Evolutionary conservation across 1,140 invertebrate species (phyloP).

Genomic region (Plectrocnemia conspersa): DNA sequence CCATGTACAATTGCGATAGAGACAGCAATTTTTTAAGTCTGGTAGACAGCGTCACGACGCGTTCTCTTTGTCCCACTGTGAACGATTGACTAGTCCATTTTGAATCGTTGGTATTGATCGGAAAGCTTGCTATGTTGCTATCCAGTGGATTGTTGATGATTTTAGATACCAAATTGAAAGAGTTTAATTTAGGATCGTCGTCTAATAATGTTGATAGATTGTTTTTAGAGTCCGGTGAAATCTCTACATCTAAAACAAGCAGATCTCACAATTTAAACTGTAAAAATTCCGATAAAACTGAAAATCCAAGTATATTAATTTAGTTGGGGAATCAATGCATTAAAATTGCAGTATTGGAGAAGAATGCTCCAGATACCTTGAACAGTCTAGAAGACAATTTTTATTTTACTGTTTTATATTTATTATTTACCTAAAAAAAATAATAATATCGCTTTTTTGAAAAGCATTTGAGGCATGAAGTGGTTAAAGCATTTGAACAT

Average conservation of each 20-base stretch:
- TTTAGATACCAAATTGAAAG: slow-evolving; percentile 30
- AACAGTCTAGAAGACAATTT: no score
- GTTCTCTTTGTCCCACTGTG: slow-evolving; percentile 22
- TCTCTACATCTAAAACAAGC: slow-evolving; percentile 15
- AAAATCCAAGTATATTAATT: no score
- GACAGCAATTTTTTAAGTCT: slow-evolving; percentile 58
- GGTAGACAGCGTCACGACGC: slow-evolving; percentile 24
- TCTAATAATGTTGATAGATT: slow-evolving; percentile 4
- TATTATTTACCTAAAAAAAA: no score
- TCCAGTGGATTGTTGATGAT: slow-evolving; percentile 26
- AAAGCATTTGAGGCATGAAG: no score
- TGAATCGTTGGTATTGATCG: not conserved
- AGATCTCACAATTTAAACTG: slow-evolving; percentile 34
- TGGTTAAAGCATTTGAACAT: no score
- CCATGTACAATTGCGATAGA: slow-evolving; percentile 51
- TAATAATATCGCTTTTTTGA: no score
- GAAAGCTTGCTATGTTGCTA: not conserved
- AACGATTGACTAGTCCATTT: not conserved
- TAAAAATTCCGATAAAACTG: no score
- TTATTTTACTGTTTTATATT: no score
- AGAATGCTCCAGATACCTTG: no score
- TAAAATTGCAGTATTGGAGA: no score
- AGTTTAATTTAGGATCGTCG: slow-evolving; percentile 10
- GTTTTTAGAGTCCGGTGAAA: slow-evolving; percentile 26
- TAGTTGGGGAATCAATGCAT: no score